A percentile compares a stretch with the other conserved stretches of the same genome.
Evolutionary conservation across 2,888 invertebrate species (phyloP).

Genomic region (Microplitis manilae): DNA sequence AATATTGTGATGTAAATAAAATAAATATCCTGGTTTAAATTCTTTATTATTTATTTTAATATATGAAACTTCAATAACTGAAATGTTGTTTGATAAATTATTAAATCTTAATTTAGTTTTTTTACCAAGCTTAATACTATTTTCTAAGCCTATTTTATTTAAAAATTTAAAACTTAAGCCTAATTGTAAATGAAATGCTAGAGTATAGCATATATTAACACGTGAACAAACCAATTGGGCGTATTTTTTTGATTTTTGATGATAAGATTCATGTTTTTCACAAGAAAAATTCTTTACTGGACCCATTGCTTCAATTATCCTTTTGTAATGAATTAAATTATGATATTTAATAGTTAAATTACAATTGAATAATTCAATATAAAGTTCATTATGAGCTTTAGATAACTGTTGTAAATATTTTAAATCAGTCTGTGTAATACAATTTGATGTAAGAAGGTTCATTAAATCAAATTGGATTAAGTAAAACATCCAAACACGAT

Average conservation of each 20-base stretch:
- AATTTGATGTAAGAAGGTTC: constrained; percentile 26
- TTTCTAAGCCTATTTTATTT: neutral
- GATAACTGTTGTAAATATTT: constrained; percentile 19
- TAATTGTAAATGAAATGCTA: constrained; percentile 12
- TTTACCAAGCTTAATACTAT: neutral
- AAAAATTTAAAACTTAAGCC: neutral
- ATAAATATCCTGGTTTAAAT: no score
- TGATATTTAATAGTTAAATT: constrained; percentile 26
- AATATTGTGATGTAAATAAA: no score
- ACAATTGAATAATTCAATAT: constrained; percentile 21
- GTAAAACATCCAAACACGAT: constrained; percentile 41
- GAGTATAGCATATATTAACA: neutral
- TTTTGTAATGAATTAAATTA: constrained; percentile 16
- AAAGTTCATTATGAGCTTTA: constrained; percentile 17
- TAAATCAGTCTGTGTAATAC: constrained; percentile 32
- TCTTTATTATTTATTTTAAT: no score
- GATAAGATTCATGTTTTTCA: neutral
- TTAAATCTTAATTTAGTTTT: no score
- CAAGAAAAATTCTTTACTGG: constrained; percentile 5
- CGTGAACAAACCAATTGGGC: neutral
- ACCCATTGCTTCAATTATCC: neutral
- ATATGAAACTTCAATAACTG: no score
- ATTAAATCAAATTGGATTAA: constrained; percentile 35
- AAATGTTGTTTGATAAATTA: no score
- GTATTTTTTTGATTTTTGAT: neutral